These are phyloP conservation scores for Phalacrocorax brasilianus DNA, from an alignment of 2,113 vertebrate genomes.

Conservation along the genomic window DNA sequence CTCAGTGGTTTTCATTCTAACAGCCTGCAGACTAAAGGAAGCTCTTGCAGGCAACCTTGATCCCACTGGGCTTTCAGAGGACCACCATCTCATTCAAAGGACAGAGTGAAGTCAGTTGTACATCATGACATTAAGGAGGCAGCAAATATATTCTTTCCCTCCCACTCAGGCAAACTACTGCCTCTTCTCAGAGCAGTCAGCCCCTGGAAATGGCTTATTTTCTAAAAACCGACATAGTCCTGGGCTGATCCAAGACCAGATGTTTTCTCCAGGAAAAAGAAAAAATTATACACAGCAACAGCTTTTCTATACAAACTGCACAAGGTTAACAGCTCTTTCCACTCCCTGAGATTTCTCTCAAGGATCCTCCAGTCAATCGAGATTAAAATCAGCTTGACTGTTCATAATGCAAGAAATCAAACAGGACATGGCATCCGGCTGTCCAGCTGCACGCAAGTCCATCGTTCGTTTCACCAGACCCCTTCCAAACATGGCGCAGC, in stretches of 20 bases:
- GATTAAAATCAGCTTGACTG: neutral
- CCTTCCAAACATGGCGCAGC: neutral
- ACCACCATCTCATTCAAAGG: neutral
- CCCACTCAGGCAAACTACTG: neutral
- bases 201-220: neutral
- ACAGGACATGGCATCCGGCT: neutral
- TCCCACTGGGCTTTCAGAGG: neutral
- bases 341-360: neutral
- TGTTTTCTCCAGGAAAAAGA: neutral
- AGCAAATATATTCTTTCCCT: neutral
- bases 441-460: neutral
- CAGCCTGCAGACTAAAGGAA: neutral
- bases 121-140: fast-evolving
- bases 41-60: neutral
- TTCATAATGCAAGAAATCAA: neutral
- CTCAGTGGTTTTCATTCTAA: neutral
- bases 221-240: neutral
- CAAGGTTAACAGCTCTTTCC: neutral
- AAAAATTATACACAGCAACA: neutral
- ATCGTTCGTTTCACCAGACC: neutral
- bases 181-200: neutral
- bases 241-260: neutral
- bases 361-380: neutral
- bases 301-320: neutral
- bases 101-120: neutral